Conservation (phyloP, 2,113 vertebrate genomes). For the Rhinichthys klamathensis region DNA sequence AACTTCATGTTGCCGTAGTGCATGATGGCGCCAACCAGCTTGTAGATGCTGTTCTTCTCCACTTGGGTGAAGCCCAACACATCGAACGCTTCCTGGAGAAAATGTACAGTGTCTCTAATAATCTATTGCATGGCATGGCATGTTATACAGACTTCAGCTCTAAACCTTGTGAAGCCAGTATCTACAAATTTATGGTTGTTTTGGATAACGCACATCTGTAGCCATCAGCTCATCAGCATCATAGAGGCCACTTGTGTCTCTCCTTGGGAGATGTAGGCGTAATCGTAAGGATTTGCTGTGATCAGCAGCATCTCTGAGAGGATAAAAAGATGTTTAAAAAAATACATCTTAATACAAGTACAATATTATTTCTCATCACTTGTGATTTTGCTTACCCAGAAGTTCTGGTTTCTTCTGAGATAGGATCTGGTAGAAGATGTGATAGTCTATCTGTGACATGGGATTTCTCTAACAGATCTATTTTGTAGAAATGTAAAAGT, state of each 20-base stretch:
- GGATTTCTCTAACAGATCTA: slow-evolving; percentile 82
- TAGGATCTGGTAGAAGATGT: slow-evolving; percentile 94
- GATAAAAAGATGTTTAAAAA: neutral
- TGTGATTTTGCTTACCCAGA: slow-evolving; percentile 80
- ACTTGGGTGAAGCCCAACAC: too few species aligned
- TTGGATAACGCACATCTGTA: slow-evolving; percentile 48
- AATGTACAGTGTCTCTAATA: neutral
- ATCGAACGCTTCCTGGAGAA: neutral
- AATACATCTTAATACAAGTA: slow-evolving; percentile 14
- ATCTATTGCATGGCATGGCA: neutral
- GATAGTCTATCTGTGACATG: slow-evolving; percentile 91
- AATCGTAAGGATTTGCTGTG: slow-evolving; percentile 72
- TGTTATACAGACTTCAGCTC: neutral
- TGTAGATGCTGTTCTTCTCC: too few species aligned
- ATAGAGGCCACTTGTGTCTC: slow-evolving; percentile 71
- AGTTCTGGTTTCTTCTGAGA: slow-evolving; percentile 89
- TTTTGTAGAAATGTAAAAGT: slow-evolving; percentile 5
- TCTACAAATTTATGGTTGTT: neutral
- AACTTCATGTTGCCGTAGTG: too few species aligned
- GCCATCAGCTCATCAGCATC: slow-evolving; percentile 55
- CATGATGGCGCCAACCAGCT: too few species aligned
- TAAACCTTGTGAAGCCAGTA: neutral
- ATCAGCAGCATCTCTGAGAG: slow-evolving; percentile 71
- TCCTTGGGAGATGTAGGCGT: slow-evolving; percentile 73
- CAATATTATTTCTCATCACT: neutral